Base-by-base conservation (phyloP, 2,113 vertebrate species). In the Cryptoleucopteryx plumbea region DNA sequence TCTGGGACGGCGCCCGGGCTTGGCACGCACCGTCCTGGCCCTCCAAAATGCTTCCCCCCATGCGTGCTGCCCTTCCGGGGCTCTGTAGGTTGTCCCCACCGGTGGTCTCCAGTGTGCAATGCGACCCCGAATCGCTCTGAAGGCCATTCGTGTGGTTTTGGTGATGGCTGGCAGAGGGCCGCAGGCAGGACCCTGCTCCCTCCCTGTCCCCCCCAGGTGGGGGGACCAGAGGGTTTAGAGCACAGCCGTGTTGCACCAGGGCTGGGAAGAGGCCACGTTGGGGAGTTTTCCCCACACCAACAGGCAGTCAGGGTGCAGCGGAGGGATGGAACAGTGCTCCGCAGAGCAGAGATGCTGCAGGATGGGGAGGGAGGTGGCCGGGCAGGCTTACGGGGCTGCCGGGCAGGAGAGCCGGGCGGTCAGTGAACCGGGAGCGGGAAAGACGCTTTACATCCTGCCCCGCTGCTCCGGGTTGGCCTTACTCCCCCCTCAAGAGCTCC, bases 281-380 rank as follows among this genome's bases (percentile, higher is more conserved):
- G 1, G 18, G 36, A 34, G 6, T 7, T 74, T 58, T 58, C 29
- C 16, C 50, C 7, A 0, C 5, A 1, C 21, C 8, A 4, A 16
- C 34, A 34, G 67, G 32, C 19, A 12, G 36, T 2, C 9, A 15
- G n/a, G 32, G 17, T 0, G 1, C 38, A 13, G 65, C 0, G 0
- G 11, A 48, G 81, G 43, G 45, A 16, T 6, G 32, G 47, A 47
- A n/a, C 11, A 0, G 5, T 3, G 34, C 58, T 47, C 47, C 11
- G 2, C 22, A 6, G 63, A 2, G 22, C 3, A 3, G 53, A 31
- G 66, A 10, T 26, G 38, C 14, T 3, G 0, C 21, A 9, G 55
- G 48, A 15, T 23, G 16, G 80, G 53, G 8, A 6, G 36, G 26
- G 18, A 34, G 38, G 36, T 53, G 52, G 26, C 52, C 1, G 16